Percentiles rank a stretch among this genome's conserved stretches.
phyloP scores from a whole-genome alignment of 2,888 invertebrate genomes.

The Didymodactylos carnosus region DNA sequence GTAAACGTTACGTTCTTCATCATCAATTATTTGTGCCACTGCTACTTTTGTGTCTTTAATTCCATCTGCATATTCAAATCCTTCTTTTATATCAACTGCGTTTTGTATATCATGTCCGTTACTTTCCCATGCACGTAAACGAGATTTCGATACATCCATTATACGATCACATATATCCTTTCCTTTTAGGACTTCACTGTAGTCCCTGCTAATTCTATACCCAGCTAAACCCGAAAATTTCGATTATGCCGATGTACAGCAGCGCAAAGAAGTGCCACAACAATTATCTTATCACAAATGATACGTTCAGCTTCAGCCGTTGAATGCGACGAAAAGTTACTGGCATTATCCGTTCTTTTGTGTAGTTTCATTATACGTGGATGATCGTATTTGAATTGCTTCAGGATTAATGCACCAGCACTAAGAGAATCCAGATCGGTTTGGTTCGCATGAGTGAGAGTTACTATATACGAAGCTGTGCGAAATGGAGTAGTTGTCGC shows the following conservation, averaged over 20 bases:
- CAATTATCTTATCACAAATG: not conserved
- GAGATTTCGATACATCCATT: not conserved
- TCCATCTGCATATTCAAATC: not conserved
- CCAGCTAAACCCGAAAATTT: not conserved
- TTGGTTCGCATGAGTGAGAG: not conserved
- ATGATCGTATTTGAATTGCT: not conserved
- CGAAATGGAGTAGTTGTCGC: not conserved
- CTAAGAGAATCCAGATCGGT: not conserved
- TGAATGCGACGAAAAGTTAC: not conserved
- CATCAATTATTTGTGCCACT: not conserved
- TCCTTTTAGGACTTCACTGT: not conserved
- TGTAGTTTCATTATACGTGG: not conserved
- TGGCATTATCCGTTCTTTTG: not conserved
- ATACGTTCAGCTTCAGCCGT: not conserved
- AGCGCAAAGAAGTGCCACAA: not conserved
- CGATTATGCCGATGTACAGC: too few relatives aligned
- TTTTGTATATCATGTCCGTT: not conserved
- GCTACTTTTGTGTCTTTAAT: not conserved
- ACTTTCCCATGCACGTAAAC: not conserved
- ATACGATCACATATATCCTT: not conserved
- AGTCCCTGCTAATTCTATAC: not conserved
- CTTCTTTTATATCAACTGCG: not conserved
- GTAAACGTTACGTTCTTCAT: not conserved
- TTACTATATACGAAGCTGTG: not conserved
- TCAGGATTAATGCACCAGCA: not conserved